Percentiles rank a stretch among this genome's conserved stretches.
Conservation (phyloP, 2,888 invertebrate genomes). For the Cataglyphis altisquamis region DNA sequence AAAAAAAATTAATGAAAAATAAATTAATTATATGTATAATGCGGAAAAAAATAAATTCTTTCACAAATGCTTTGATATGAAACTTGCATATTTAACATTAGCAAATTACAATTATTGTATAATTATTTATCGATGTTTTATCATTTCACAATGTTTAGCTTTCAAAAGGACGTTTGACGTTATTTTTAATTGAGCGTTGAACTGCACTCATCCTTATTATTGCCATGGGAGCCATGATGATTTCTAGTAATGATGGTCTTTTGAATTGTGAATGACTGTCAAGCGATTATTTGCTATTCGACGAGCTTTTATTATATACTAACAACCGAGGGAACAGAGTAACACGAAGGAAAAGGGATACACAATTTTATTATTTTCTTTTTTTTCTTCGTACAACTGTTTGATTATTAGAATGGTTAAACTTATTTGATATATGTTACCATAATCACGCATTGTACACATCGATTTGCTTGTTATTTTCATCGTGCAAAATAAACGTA, state of each 20-base stretch:
- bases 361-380: constrained; percentile 42
- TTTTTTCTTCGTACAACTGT: constrained; percentile 22
- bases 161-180: background rate
- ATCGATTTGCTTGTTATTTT: constrained; percentile 17
- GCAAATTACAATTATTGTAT: background rate
- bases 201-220: background rate
- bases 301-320: background rate
- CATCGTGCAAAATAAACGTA: background rate
- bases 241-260: background rate
- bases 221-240: background rate
- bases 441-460: constrained; percentile 17
- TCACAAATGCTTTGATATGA: background rate
- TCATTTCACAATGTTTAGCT: background rate
- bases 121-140: background rate
- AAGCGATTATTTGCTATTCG: background rate
- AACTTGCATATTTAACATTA: background rate
- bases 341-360: constrained; percentile 42
- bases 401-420: constrained; percentile 45
- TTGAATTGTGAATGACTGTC: constrained; percentile 1
- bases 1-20: background rate
- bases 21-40: background rate
- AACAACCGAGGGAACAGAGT: background rate
- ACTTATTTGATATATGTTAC: constrained; percentile 28
- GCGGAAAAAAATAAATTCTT: background rate
- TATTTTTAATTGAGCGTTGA: background rate